These are phyloP conservation scores for Apomyelois bistriatella DNA, from an alignment of 2,888 invertebrate species.

Conservation along the genomic window DNA sequence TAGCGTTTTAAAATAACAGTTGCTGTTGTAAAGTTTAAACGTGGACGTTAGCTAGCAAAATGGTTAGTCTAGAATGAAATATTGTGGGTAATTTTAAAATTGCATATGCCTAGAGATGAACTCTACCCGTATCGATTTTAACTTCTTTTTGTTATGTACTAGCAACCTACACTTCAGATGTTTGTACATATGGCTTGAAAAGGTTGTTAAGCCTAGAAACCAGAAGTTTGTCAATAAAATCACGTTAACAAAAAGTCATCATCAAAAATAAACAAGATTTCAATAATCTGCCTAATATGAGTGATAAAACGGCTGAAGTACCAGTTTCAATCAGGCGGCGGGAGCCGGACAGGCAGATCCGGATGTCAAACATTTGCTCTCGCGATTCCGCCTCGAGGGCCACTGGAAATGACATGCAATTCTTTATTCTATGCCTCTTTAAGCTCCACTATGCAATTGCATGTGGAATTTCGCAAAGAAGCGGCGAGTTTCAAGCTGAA, in stretches of 20 bases:
- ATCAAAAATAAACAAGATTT: not conserved
- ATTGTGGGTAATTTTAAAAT: no score
- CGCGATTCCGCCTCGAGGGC: conserved; percentile 52
- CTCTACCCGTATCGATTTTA: no score
- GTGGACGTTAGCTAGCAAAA: not conserved
- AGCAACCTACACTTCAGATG: not conserved
- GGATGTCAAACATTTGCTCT: conserved; percentile 68
- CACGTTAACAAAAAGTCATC: no score
- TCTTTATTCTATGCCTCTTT: conserved; percentile 44
- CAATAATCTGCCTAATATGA: conserved; percentile 2
- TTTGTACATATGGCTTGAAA: not conserved
- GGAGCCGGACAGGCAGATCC: conserved; percentile 42
- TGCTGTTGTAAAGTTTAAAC: not conserved
- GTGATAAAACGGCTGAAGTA: conserved; percentile 4
- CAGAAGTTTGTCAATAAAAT: no score
- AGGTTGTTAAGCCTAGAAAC: not conserved
- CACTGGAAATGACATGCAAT: conserved; percentile 61
- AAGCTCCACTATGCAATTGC: conserved; percentile 49
- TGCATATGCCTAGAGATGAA: no score
- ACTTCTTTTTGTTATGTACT: no score
- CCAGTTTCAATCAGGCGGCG: not conserved
- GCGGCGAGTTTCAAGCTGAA: conserved; percentile 12
- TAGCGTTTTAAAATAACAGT: conserved; percentile 12
- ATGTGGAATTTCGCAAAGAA: conserved; percentile 43
- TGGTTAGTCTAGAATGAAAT: not conserved